Conservation (phyloP, 35 echinoderm and acorn worm genomes). For the Anneissia japonica region DNA sequence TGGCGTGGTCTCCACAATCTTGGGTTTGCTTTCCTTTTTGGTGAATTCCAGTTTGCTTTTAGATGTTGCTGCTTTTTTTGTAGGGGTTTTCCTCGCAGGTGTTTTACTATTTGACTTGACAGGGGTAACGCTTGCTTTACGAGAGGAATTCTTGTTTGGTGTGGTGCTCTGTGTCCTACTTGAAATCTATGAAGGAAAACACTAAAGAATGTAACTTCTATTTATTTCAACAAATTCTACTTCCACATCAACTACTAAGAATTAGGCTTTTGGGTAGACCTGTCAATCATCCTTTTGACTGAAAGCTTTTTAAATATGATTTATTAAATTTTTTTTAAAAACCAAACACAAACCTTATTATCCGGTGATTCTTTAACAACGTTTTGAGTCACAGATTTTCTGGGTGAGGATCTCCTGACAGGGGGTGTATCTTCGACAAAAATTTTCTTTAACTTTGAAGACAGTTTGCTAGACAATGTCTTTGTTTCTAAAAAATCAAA, state of each 20-base stretch:
- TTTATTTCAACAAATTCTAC: conserved; percentile 5
- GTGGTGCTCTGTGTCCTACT: neutral
- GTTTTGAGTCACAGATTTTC: neutral
- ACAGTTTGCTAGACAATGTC: neutral
- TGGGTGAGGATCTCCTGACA: neutral
- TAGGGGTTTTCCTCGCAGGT: neutral
- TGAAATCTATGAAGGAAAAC: neutral
- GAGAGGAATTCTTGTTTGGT: neutral
- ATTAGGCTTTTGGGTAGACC: too few relatives aligned
- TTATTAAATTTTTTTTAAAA: neutral
- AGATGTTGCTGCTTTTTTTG: neutral
- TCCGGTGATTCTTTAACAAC: neutral
- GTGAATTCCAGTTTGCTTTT: neutral
- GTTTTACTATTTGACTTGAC: neutral
- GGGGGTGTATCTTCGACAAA: neutral
- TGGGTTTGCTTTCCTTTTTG: neutral
- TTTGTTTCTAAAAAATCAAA: too few relatives aligned
- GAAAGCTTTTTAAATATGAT: too few relatives aligned
- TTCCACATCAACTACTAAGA: too few relatives aligned
- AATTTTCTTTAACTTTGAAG: neutral
- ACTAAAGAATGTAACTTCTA: neutral
- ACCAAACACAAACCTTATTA: neutral
- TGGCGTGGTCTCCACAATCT: conserved; percentile 19
- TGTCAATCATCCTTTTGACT: too few relatives aligned
- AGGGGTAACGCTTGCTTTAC: neutral